A percentile compares a stretch with the other conserved stretches of the same genome.
Evolutionary conservation across 2,797 vertebrate species (phyloP).

Genomic region (Crocodylus rhombifer): DNA sequence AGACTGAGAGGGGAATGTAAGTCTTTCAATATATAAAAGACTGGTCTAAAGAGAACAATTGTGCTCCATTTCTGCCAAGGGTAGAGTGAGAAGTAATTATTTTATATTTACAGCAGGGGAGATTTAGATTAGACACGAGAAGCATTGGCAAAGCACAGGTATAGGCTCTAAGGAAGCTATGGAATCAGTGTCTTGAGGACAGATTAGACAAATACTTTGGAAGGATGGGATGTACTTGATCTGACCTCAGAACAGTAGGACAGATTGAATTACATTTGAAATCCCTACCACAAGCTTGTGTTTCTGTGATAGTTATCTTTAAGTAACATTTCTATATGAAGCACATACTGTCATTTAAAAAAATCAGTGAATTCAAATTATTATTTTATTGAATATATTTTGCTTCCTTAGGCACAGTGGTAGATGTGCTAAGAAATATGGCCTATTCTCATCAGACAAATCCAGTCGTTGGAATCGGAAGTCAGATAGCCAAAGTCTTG

Average conservation of each 20-base stretch:
- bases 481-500: constrained; percentile 83
- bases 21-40: too few species aligned
- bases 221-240: not conserved
- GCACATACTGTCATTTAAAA: not conserved
- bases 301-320: not conserved
- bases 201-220: not conserved
- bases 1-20: too few species aligned
- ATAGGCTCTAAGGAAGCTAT: too few species aligned
- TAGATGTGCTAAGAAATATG: constrained; percentile 93
- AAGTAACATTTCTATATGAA: not conserved
- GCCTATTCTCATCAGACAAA: constrained; percentile 86
- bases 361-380: not conserved
- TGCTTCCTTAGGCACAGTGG: constrained; percentile 90
- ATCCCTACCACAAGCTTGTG: not conserved
- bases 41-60: too few species aligned
- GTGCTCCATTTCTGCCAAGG: too few species aligned
- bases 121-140: too few species aligned
- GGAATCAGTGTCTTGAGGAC: not conserved
- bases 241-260: not conserved
- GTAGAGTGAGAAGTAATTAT: too few species aligned
- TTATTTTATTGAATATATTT: constrained; percentile 62
- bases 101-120: too few species aligned
- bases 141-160: too few species aligned
- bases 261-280: not conserved
- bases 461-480: constrained; percentile 88